Base-by-base conservation (phyloP, 2,797 vertebrate genomes). In the Rousettus madagascariensis region DNA sequence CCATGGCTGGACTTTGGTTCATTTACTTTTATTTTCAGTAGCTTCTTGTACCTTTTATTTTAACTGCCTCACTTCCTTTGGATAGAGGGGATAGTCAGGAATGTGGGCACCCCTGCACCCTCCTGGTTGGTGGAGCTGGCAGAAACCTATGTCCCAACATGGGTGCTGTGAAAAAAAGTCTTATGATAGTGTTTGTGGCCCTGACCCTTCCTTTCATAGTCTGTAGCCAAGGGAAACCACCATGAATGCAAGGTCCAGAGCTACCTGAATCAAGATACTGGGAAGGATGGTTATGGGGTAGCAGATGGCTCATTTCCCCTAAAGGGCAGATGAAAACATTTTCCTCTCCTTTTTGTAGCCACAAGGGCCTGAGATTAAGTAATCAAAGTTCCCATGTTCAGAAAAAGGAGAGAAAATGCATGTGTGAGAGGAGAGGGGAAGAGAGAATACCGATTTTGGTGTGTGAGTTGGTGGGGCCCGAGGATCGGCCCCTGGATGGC, bases 21-120 rank as follows among this genome's bases (percentile, higher is more conserved):
- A 78, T 68, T 91, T 88, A 43, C 38, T n/a, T 96, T 89, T 83
- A 66, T 90, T 90, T 94, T 89, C 65, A 46, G n/a, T 83, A 22
- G 8, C n/a, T 41, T 86, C 80, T 94, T 79, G 20, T 49, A 65
- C 13, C 16, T 85, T 92, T 33, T 68, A 24, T 65, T 92, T 78
- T 57, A 74, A 24, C 33, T 4, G 11, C 38, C 26, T 91, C 8
- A 59, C 30, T 53, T 93, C 19, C 43, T 89, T 88, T 65, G 41
- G 57, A 24, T 53, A 13, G 63, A 94, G 51, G 33, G 55, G 38
- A 63, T 66, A 30, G 46, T 71, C 36, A 83, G 85, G 71, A 71
- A 74, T 6, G 19, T 53, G 82, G 69, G 43, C 38, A n/a, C 7
- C 10, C 91, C 49, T 72, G 19, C 11, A 57, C 65, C 38, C 26